Conservation (phyloP, 2,888 invertebrate species). For the Temnothorax unifasciatus region DNA sequence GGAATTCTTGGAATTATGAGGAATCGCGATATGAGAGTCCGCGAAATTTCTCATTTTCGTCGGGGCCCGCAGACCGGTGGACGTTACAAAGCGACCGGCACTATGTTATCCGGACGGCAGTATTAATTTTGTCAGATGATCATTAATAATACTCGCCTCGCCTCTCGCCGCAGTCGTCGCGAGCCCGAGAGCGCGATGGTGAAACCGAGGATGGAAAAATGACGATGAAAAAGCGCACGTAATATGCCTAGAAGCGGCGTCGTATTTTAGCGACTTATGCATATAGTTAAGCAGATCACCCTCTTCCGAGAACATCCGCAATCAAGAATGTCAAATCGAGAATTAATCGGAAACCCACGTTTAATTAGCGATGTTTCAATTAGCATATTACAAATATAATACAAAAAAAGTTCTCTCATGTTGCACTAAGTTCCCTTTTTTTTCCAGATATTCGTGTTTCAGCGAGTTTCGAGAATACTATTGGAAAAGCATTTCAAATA, state of each 20-base stretch:
- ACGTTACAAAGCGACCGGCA: conserved; percentile 55
- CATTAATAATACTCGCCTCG: conserved; percentile 74
- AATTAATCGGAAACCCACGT: background rate
- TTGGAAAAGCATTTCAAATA: background rate
- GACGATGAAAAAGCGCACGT: conserved; percentile 29
- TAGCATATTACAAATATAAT: background rate
- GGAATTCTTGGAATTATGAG: conserved; percentile 25
- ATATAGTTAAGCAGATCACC: conserved; percentile 8
- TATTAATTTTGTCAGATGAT: conserved; percentile 77
- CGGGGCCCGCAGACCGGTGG: conserved; percentile 38
- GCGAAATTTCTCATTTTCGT: conserved; percentile 49
- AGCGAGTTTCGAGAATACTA: background rate
- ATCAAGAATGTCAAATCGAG: conserved; percentile 5
- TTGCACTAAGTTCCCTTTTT: background rate
- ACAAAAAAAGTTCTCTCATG: background rate
- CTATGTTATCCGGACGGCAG: conserved; percentile 54
- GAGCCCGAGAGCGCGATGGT: background rate
- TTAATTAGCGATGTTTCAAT: conserved; percentile 3
- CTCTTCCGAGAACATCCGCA: background rate
- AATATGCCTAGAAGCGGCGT: conserved; percentile 38
- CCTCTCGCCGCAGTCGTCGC: conserved; percentile 28
- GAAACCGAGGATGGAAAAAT: conserved; percentile 50
- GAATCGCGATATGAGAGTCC: conserved; percentile 45
- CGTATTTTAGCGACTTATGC: conserved; percentile 55
- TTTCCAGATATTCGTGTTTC: background rate